Percentiles rank a stretch among this genome's conserved stretches.
phyloP scores from a whole-genome alignment of 2,797 vertebrate genomes.

The Pseudocheirus occidentalis region DNA sequence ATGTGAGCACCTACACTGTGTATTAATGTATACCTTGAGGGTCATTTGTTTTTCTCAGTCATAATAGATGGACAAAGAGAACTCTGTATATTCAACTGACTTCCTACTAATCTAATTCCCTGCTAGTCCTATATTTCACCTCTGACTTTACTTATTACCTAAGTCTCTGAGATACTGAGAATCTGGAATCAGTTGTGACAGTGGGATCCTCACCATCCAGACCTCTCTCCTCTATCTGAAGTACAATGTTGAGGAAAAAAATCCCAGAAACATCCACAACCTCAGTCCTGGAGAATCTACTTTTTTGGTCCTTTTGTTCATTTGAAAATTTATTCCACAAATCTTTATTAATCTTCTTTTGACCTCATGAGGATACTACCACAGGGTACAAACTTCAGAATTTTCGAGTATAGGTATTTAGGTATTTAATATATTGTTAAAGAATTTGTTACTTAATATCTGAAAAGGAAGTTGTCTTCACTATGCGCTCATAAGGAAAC shows the following conservation, averaged over 20 bases:
- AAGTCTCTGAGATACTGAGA: not conserved
- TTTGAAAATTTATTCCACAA: not conserved
- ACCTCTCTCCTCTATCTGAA: not conserved
- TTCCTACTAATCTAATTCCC: not conserved
- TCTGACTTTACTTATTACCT: not conserved
- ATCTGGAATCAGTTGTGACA: not conserved
- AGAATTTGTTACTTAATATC: not conserved
- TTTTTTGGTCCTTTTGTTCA: not conserved
- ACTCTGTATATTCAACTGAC: not conserved
- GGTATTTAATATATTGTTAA: not conserved
- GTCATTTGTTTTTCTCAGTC: not conserved
- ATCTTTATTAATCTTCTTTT: not conserved
- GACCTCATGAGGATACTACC: not conserved
- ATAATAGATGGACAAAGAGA: not conserved
- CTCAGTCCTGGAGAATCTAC: not conserved
- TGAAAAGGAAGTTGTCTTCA: not conserved
- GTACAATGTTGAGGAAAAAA: not conserved
- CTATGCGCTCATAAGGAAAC: not conserved
- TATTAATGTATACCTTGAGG: not conserved
- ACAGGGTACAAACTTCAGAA: not conserved
- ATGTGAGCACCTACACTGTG: not conserved
- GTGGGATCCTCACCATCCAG: not conserved
- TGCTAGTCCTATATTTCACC: not conserved
- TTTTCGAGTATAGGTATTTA: not conserved
- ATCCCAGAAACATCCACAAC: not conserved